Base-by-base conservation (phyloP, 2,888 invertebrate genomes). In the Incurvaria masculella region DNA sequence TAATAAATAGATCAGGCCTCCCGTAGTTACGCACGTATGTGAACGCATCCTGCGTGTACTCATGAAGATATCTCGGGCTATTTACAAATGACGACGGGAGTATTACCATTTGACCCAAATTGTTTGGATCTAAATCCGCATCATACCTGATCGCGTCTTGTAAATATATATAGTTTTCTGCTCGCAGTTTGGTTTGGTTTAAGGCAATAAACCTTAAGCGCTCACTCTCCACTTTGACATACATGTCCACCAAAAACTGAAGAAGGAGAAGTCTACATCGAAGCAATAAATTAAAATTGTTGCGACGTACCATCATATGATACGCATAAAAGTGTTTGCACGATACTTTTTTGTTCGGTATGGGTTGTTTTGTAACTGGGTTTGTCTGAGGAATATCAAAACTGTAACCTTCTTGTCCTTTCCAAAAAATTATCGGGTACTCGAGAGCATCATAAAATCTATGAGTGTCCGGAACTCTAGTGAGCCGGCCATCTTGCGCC, bases 371-470 rank as follows among this genome's bases (percentile, higher is more conserved):
- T 6, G 23, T 23, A 23, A 10, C 23, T 10, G 23, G 23, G 23
- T 42, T 18, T 17, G 18, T 18, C 18, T 43, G 43, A 43, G 42
- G 42, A 44, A 44, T 44, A n/a, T 26, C 5, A 26, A 26, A 26
- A 26, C 21, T n/a, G 27, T 44, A 44, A 18, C 43, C 43, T n/a
- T 43, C 43, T 43, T 43, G 21, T 3, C 43, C 21, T 43, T 43
- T 20, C 43, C 43, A 43, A 43, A 43, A 43, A 20, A 43, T 43
- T 5, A 43, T 23, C 1, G 65, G 66, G 47, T 70, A 69, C 42
- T 61, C 56, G 19, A 69, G 51, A 2, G 67, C 59, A 49, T 69
- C 66, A 47, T 63, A 62, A 33, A 55, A 62, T 33, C 53, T 55
- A 39, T 64, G 61, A 16, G 60, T 60, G 23, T 67, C 63, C 1